phyloP scores from a whole-genome alignment of 1,140 invertebrate species.

The Drosophila nebulosa region DNA sequence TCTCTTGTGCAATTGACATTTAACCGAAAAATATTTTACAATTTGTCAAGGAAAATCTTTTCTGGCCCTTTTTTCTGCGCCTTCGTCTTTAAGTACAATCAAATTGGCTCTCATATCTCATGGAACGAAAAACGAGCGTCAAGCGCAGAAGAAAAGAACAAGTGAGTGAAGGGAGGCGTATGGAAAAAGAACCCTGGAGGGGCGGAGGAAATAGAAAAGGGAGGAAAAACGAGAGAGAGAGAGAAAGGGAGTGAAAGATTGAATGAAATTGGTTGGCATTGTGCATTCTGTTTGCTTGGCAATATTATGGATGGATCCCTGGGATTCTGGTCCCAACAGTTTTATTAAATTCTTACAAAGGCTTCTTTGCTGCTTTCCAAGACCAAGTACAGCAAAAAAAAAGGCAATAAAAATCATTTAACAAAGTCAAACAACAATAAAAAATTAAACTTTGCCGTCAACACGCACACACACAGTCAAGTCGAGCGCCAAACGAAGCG shows the following conservation, averaged over 20 bases:
- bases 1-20: not conserved
- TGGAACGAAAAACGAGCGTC: slow-evolving; percentile 11
- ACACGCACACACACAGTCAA: slow-evolving; percentile 31
- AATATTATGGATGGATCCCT: slow-evolving; percentile 37
- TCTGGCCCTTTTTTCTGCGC: not conserved
- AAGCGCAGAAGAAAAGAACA: slow-evolving; percentile 21
- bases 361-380: slow-evolving; percentile 29
- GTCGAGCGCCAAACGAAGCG: slow-evolving; percentile 41
- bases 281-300: slow-evolving; percentile 67
- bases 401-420: slow-evolving; percentile 79
- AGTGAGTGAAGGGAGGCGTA: not conserved
- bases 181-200: not conserved
- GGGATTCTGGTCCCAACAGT: slow-evolving; percentile 51
- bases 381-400: not conserved
- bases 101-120: slow-evolving; percentile 37
- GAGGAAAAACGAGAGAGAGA: not conserved
- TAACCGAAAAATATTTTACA: slow-evolving; percentile 30
- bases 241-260: not conserved
- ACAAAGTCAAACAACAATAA: slow-evolving; percentile 79
- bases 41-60: slow-evolving; percentile 8
- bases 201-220: not conserved
- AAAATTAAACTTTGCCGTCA: slow-evolving; percentile 77
- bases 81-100: slow-evolving; percentile 21
- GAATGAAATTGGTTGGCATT: slow-evolving; percentile 44
- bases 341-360: slow-evolving; percentile 78